Base-by-base conservation (phyloP, 2,888 invertebrate species). In the Drosophila diplacantha region DNA sequence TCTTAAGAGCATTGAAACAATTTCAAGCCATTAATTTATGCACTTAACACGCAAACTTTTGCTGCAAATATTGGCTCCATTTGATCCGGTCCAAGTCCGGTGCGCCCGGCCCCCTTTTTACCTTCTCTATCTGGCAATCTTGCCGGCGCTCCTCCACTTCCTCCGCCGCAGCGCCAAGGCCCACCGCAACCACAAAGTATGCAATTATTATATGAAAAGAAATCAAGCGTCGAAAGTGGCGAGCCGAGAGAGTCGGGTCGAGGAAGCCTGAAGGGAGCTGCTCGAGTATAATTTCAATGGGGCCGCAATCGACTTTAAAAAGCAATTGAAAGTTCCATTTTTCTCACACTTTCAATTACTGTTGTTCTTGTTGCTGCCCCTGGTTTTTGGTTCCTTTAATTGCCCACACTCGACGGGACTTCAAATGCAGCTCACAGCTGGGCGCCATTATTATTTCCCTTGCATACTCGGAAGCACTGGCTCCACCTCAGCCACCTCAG, bases 21-120 rank as follows among this genome's bases (percentile, higher is more conserved):
- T 79, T 83, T 69, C 83, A 41, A 71, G 57, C 79, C 82, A 79
- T 83, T 79, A 83, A 79, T 83, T 79, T 75, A 68, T 66, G 81
- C 79, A 83, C 79, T 79, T 81, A 80, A 80, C 83, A 82, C 79
- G 78, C 78, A 80, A 79, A 79, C 79, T 82, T 83, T 69, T 66
- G 69, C 75, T 65, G 83, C 73, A 83, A 79, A 79, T 77, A 80
- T 83, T 79, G 71, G 81, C 39, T 56, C 26, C 49, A 37, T 26
- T 18, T 35, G 31, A 43, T 39, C 8, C 8, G 32, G 24, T 8
- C 35, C 3, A 20, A 29, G 34, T 39, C 39, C 37, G 24, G 41
- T 39, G 14, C 32, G 12, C 12, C 34, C 31, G 12, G 6, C n/a
- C 16, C 5, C n/a, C 35, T 31, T 38, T 20, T 14, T 24, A 26